These are phyloP conservation scores for Cephus pygmeus DNA, from an alignment of 2,888 invertebrate species.

Conservation along the genomic window DNA sequence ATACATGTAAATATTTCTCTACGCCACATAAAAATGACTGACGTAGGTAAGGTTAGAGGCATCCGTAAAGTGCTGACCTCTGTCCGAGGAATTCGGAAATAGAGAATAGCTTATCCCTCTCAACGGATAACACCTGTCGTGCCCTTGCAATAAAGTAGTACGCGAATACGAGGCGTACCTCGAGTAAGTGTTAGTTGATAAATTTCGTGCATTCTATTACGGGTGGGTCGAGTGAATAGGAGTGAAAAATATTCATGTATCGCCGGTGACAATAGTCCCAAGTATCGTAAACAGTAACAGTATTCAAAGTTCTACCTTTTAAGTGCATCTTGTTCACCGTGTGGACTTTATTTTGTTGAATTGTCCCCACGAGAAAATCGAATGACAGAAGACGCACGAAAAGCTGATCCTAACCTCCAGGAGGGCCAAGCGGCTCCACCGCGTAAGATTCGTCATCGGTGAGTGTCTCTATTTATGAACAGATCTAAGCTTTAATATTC, in stretches of 20 bases:
- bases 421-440: constrained; percentile 51
- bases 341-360: constrained; percentile 13
- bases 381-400: constrained; percentile 58
- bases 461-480: constrained; percentile 34
- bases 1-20: neutral
- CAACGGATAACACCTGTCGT: neutral
- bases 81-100: neutral
- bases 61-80: neutral
- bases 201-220: neutral
- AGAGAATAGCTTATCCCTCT: neutral
- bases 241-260: neutral
- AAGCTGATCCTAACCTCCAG: constrained; percentile 58
- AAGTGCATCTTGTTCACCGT: neutral
- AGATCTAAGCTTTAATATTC: constrained; percentile 17
- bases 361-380: constrained; percentile 36
- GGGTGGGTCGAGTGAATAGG: neutral
- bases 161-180: neutral
- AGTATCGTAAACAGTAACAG: neutral
- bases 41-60: neutral
- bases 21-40: neutral
- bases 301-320: neutral
- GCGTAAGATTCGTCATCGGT: constrained; percentile 64
- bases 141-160: neutral
- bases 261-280: neutral
- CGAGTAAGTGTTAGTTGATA: neutral